A percentile compares a stretch with the other conserved stretches of the same genome.
These are phyloP conservation scores for Synergus itoensis DNA, from an alignment of 2,888 invertebrate genomes.

Conservation along the genomic window DNA sequence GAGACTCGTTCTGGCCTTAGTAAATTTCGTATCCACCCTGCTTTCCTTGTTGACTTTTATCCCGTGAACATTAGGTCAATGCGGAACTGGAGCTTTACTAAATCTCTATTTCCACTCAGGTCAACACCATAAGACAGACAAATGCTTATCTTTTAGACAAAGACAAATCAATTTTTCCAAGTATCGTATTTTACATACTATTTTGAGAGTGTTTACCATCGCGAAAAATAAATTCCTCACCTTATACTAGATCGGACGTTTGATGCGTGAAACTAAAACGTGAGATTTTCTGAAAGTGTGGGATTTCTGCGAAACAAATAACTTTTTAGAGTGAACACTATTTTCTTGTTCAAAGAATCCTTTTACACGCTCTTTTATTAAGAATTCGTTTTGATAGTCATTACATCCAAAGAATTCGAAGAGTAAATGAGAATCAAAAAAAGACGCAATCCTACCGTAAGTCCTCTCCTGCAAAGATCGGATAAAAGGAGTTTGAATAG, in stretches of 20 bases:
- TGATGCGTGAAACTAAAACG: neutral
- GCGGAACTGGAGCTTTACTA: constrained; percentile 25
- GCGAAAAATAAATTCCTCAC: neutral
- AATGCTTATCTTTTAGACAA: constrained; percentile 15
- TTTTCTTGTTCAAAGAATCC: neutral
- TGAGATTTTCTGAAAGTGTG: neutral
- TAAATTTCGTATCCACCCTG: constrained; percentile 57
- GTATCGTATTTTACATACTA: neutral
- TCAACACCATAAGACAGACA: constrained; percentile 30
- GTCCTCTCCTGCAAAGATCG: neutral
- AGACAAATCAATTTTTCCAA: neutral
- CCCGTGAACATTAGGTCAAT: constrained; percentile 19
- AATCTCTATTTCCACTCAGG: constrained; percentile 10
- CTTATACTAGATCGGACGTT: neutral
- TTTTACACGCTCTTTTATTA: neutral
- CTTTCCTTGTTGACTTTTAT: constrained; percentile 51
- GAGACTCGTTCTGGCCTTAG: constrained; percentile 54
- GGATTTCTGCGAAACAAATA: neutral
- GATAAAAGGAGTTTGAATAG: neutral
- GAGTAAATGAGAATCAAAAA: neutral
- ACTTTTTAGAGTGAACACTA: neutral
- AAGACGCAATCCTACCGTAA: neutral
- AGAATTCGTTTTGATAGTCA: neutral
- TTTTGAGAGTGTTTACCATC: neutral
- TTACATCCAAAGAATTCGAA: neutral